Evolutionary conservation across 2,888 invertebrate genomes (phyloP), one percentile per base, ranked within the genome.

Genomic region (Leptura quadrifasciata): DNA sequence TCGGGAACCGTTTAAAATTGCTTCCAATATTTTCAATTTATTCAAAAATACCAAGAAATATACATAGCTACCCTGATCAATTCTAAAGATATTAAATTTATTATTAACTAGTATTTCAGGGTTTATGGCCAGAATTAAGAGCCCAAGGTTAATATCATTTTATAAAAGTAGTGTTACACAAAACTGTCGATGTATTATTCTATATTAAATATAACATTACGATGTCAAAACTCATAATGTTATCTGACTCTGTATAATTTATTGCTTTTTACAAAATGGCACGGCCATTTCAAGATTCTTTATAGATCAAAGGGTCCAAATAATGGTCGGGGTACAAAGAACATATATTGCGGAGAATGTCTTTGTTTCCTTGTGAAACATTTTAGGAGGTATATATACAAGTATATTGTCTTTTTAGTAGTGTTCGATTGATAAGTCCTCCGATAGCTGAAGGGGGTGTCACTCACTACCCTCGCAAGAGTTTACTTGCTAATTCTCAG

Each of bases 401-500:
- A 67, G 73, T 80, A 79, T 82, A 80, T 81, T 81, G 80, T 82
- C 78, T 80, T 82, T 81, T 60, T 67, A 73, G 54, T 60, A 27
- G 58, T 35, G 15, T 76, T 74, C 78, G 76, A 80, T 80, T 80
- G 80, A 79, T 79, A 77, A 76, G 73, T 69, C 64, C 74, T 52
- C 65, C 70, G 65, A 58, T n/a, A 52, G 27, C 70, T 64, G 20
- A 60, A 69, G 75, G 75, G 76, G 75, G 76, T 75, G 78, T 74
- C 77, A 75, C 75, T 76, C 70, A 73, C 75, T 55, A 72, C 73
- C 72, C 71, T 74, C 76, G 72, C 70, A 72, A 18, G 54, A 21
- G 72, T 67, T 78, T 79, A 83, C 79, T 83, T 83, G 82, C 80
- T 82, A 82, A 81, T 82, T 81, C 82, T 78, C 81, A 72, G 75